Evolutionary conservation across 2,888 invertebrate genomes (phyloP).

Genomic region (Noctua janthe): DNA sequence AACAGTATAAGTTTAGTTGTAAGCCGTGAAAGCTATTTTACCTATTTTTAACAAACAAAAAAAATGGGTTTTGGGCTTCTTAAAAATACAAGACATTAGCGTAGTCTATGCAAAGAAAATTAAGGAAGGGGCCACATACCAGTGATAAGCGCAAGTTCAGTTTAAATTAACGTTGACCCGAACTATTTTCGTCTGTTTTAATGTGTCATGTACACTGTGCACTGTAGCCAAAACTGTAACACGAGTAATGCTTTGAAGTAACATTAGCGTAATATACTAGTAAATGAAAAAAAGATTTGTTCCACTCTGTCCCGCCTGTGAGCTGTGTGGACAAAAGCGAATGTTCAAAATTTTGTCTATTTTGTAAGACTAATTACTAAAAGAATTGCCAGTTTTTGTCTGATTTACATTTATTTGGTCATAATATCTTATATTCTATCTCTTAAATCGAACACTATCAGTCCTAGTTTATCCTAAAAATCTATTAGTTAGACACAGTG

Average conservation of each 20-base stretch:
- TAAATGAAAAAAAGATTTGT: neutral
- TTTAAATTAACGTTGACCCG: neutral
- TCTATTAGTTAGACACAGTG: neutral
- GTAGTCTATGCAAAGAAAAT: neutral
- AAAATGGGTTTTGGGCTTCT: neutral
- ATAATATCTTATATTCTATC: neutral
- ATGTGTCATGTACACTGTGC: slow-evolving; percentile 24
- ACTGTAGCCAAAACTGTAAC: slow-evolving; percentile 14
- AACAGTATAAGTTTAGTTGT: too few species aligned
- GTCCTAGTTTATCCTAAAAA: neutral
- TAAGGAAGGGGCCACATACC: neutral
- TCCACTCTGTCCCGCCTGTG: neutral
- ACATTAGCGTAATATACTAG: slow-evolving; percentile 1
- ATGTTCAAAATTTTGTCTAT: neutral
- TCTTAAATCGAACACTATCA: neutral
- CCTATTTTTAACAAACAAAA: too few species aligned
- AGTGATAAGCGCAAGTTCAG: slow-evolving; percentile 10
- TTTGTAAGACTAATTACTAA: neutral
- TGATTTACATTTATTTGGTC: neutral
- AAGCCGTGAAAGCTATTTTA: too few species aligned
- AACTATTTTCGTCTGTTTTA: slow-evolving; percentile 36
- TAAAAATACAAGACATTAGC: neutral
- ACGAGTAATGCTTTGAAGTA: slow-evolving; percentile 31
- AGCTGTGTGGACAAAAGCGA: too few species aligned
- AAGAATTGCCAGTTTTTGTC: neutral